phyloP scores from a whole-genome alignment of 1,140 invertebrate genomes.

The Cotesia chilonis region DNA sequence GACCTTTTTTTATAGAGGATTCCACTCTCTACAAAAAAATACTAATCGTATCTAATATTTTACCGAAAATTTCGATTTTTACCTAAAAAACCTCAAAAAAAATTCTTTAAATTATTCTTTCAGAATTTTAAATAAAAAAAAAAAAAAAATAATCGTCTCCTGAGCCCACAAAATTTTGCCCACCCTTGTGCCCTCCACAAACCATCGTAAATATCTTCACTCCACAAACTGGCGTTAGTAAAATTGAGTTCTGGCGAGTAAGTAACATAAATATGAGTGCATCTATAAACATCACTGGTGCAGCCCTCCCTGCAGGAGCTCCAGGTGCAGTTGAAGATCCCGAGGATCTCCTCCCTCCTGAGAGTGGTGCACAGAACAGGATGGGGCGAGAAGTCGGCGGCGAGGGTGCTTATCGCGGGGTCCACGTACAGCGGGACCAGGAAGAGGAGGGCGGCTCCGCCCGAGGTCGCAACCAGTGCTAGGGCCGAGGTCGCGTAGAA shows the following conservation, averaged over 20 bases:
- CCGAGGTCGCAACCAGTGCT: slow-evolving; percentile 80
- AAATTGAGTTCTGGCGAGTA: slow-evolving; percentile 68
- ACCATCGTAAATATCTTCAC: slow-evolving; percentile 21
- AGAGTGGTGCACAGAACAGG: slow-evolving; percentile 82
- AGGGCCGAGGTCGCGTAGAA: slow-evolving; percentile 83
- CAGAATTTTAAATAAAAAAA: too few relatives aligned
- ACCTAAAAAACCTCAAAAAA: too few relatives aligned
- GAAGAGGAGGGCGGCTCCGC: slow-evolving; percentile 84
- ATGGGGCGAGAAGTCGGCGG: slow-evolving; percentile 81
- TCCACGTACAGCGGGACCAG: slow-evolving; percentile 89
- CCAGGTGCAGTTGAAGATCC: slow-evolving; percentile 86
- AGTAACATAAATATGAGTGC: slow-evolving; percentile 85
- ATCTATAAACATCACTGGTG: slow-evolving; percentile 85
- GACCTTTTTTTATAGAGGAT: too few relatives aligned
- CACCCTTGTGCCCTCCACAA: too few relatives aligned
- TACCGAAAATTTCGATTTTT: too few relatives aligned
- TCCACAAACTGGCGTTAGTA: slow-evolving; percentile 24
- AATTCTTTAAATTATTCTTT: too few relatives aligned
- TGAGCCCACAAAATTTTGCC: too few relatives aligned
- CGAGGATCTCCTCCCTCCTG: slow-evolving; percentile 76
- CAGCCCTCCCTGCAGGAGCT: slow-evolving; percentile 88
- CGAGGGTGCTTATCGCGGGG: slow-evolving; percentile 86
- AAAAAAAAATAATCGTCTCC: too few relatives aligned
- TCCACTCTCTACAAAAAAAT: too few relatives aligned
- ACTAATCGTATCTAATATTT: too few relatives aligned